Base-by-base conservation (phyloP, 1,140 invertebrate genomes). In the Pachyrhynchus sulphureomaculatus region DNA sequence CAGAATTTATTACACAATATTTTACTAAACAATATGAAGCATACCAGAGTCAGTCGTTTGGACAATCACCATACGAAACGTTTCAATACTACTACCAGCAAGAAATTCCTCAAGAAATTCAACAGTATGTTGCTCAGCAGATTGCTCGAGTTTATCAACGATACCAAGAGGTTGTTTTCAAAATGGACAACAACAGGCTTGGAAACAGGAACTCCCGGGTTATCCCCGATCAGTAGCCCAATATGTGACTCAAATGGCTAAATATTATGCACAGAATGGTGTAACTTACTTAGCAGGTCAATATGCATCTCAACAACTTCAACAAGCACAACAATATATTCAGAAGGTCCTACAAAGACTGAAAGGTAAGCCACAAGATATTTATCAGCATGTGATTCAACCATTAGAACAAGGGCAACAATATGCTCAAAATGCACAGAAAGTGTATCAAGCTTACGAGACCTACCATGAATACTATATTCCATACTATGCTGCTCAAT, bases 31-130 rank as follows among this genome's bases (percentile, higher is more conserved):
- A 58, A 26, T 58, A 58, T 26, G 55, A 58, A 58, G 17, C 18
- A 26, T 32, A 20, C 15, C 24, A 36, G 13, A 29, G 12, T 20
- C 20, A 32, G 13, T 20, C 55, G 2, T 48, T 39, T 21, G 37
- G 47, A 18, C 55, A 58, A 33, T 26, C 55, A 4, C 55, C 55
- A 8, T 58, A 49, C 15, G 2, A 32, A 24, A 47, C 47, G 37
- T 58, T 58, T 44, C 55, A 41, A 12, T 58, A 58, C 44, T 58
- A n/a, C 55, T 39, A 23, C 10, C 4, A 39, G 13, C 29, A 58
- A 36, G 33, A 21, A 18, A 15, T 58, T 29, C 15, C 33, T 21
- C 33, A 47, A 26, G 45, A 58, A 24, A 13, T 36, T 15, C n/a
- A 48, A 20, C 18, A 47, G 18, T 58, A 57, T 42, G 23, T 57